A percentile compares a stretch with the other conserved stretches of the same genome.
These are phyloP conservation scores for Sphecodes monilicornis DNA, from an alignment of 2,888 invertebrate genomes.

Conservation along the genomic window DNA sequence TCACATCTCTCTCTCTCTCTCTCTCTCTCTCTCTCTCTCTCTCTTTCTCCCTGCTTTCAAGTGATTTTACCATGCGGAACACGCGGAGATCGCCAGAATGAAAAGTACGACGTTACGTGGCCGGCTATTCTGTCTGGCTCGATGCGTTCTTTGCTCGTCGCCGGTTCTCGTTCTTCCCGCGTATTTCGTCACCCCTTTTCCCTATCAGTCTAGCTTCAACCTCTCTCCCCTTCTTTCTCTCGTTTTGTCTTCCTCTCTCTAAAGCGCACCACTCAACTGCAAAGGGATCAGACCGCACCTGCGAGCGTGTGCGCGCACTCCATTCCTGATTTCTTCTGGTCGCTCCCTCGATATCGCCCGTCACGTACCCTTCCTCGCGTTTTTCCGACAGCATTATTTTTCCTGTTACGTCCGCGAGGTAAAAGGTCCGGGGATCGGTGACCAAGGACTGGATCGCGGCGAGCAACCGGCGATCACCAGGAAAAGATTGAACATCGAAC, in stretches of 20 bases:
- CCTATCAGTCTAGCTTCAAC: neutral
- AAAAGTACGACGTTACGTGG: constrained; percentile 63
- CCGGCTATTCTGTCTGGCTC: constrained; percentile 42
- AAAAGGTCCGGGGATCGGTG: neutral
- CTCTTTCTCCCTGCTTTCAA: neutral
- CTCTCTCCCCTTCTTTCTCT: neutral
- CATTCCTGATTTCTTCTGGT: constrained; percentile 33
- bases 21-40: neutral
- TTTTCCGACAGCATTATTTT: constrained; percentile 14
- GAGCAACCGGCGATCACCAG: neutral
- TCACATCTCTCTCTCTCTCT: neutral
- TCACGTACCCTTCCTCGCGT: constrained; percentile 34
- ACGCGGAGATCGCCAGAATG: constrained; percentile 55
- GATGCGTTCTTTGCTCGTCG: constrained; percentile 60
- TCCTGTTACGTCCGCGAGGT: neutral
- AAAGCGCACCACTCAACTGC: neutral
- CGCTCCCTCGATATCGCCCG: constrained; percentile 41
- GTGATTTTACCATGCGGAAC: constrained; percentile 34
- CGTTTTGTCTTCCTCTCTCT: neutral
- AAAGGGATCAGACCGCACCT: neutral
- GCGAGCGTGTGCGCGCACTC: neutral
- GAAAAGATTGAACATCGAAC: neutral
- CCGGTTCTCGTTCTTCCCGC: constrained; percentile 6
- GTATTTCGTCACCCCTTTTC: constrained; percentile 22
- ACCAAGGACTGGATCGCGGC: neutral